Percentiles rank a stretch among this genome's conserved stretches.
Conservation (phyloP, 2,888 invertebrate species). For the Drosophila nigricruria region DNA sequence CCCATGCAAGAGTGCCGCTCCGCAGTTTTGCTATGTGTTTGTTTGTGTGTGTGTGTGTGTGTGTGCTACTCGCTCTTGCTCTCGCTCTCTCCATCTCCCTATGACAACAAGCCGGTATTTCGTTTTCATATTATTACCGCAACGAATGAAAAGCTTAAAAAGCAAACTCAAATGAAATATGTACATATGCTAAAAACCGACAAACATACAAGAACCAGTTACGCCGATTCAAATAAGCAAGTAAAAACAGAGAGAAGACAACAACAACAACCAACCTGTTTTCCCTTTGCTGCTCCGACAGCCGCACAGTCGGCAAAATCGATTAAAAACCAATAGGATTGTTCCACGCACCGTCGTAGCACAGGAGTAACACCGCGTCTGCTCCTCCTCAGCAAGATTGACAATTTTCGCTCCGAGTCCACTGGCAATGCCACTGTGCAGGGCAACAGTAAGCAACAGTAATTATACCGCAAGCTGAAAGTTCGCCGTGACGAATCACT, state of each 20-base stretch:
- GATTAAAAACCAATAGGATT: conserved; percentile 71
- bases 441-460: conserved; percentile 6
- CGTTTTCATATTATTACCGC: conserved; percentile 67
- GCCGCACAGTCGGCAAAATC: conserved; percentile 73
- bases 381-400: neutral
- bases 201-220: conserved; percentile 68
- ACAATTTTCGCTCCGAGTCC: conserved; percentile 8
- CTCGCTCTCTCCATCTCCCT: conserved; percentile 27
- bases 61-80: conserved; percentile 6
- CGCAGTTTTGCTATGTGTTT: conserved; percentile 5
- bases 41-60: conserved; percentile 4
- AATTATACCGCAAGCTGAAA: conserved; percentile 47
- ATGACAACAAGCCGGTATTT: conserved; percentile 80
- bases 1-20: conserved; percentile 39
- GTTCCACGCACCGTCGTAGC: conserved; percentile 27
- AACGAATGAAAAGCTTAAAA: conserved; percentile 67
- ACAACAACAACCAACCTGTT: conserved; percentile 70
- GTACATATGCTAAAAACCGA: conserved; percentile 35
- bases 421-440: conserved; percentile 38
- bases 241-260: conserved; percentile 27
- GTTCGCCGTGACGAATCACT: conserved; percentile 70
- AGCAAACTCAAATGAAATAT: conserved; percentile 53
- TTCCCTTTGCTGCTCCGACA: conserved; percentile 41
- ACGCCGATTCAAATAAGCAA: conserved; percentile 43
- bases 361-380: conserved; percentile 34